phyloP scores from a whole-genome alignment of 2,888 invertebrate genomes.

The Lasioglossum figueresi region DNA sequence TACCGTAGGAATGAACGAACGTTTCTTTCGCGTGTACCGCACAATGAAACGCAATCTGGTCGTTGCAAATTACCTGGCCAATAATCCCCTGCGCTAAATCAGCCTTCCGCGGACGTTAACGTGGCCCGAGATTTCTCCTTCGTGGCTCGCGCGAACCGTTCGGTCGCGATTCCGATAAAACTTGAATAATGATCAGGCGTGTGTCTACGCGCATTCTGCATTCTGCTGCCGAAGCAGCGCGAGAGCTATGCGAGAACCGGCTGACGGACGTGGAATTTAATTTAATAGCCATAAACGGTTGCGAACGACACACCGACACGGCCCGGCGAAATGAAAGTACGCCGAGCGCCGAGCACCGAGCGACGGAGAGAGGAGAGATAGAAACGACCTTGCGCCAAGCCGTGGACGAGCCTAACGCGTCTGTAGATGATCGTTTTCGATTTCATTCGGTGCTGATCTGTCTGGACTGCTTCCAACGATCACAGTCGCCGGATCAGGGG shows the following conservation, averaged over 20 bases:
- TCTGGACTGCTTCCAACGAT: not conserved
- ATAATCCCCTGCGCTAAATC: conserved; percentile 24
- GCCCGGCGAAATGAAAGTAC: conserved; percentile 70
- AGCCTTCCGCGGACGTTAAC: not conserved
- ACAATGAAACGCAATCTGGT: conserved; percentile 15
- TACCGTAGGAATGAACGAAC: not conserved
- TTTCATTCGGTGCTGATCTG: conserved; percentile 66
- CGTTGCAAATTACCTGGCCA: conserved; percentile 11
- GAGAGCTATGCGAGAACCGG: conserved; percentile 25
- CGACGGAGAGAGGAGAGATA: conserved; percentile 37
- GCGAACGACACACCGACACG: conserved; percentile 58
- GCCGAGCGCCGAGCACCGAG: conserved; percentile 4
- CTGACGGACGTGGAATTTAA: conserved; percentile 72
- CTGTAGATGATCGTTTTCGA: conserved; percentile 74
- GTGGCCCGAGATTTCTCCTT: conserved; percentile 34
- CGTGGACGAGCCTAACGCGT: conserved; percentile 63
- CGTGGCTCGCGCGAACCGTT: conserved; percentile 15
- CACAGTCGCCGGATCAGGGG: no score
- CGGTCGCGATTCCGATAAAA: conserved; percentile 48
- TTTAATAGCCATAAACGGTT: conserved; percentile 73
- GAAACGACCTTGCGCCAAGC: conserved; percentile 64
- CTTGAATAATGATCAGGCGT: conserved; percentile 45
- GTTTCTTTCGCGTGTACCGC: not conserved
- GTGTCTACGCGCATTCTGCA: conserved; percentile 19
- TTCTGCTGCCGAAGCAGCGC: conserved; percentile 35